Base-by-base conservation (phyloP, 2,113 vertebrate genomes). In the Glaucidium brasilianum region DNA sequence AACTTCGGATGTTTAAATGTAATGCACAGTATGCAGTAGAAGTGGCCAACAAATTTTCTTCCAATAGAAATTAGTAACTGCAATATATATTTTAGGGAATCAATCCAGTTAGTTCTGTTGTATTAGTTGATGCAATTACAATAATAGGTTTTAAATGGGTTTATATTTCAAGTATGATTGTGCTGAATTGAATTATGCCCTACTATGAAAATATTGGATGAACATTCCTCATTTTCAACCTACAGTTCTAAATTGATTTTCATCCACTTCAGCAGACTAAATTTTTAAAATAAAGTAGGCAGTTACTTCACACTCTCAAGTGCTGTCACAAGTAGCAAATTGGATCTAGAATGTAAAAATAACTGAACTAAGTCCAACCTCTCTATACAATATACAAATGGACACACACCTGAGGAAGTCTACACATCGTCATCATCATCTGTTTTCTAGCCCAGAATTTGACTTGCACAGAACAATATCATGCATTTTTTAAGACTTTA, bases 131-230 rank as follows among this genome's bases (percentile, higher is more conserved):
- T 79, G 58, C 49, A 87, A 93, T 93, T 93, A 91, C 47, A 96
- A 72, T 85, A 89, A 95, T 59, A 78, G n/a, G 9, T 56, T 96
- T 85, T 87, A 81, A 89, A 93, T 75, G 66, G 87, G 64, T 90
- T 94, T 96, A 76, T 90, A 91, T 85, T 95, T 95, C 94, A 93
- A 96, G 56, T 90, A 29, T 39, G 74, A 96, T 82, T 88, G 58
- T 92, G 58, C 45, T 82, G 78, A 93, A 90, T 90, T 94, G 75
- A 94, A 85, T 96, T 96, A 96, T 90, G 93, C 59, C 55, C 62
- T 84, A 71, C 68, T 95, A 85, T 8, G n/a, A 96, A 94, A 88
- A 94, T 77, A 94, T 18, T 88, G 79, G 63, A 94, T 74, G 85
- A 95, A 92, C 37, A 71, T 86, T 74, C 50, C 60, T 95, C 55